Evolutionary conservation across 2,113 vertebrate species (phyloP).

Genomic region (Paralichthys olivaceus): DNA sequence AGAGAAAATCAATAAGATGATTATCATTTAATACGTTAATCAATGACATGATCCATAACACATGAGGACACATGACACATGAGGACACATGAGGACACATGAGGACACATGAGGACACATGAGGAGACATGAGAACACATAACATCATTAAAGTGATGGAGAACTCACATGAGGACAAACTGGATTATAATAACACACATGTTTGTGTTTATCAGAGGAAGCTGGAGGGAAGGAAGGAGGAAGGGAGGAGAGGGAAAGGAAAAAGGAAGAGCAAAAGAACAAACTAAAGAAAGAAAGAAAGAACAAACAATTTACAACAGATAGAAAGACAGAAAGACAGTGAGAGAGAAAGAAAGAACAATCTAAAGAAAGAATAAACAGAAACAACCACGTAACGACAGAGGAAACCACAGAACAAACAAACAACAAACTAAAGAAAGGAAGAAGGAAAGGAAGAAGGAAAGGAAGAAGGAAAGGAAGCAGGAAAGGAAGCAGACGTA

Average conservation of each 20-base stretch:
- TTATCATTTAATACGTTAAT: background rate
- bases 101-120: background rate
- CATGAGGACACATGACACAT: no score
- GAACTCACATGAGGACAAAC: slow-evolving; percentile 5
- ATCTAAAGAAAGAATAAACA: no score
- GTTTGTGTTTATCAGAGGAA: slow-evolving; percentile 47
- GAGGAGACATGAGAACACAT: background rate
- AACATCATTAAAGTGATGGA: slow-evolving; percentile 27
- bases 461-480: background rate
- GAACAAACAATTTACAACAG: no score
- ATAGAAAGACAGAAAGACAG: no score
- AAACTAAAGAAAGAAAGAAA: no score
- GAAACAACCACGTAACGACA: no score
- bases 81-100: background rate
- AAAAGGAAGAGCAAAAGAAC: no score
- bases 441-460: background rate
- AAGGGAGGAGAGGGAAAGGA: background rate
- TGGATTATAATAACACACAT: background rate
- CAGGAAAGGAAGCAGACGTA: background rate
- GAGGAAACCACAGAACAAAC: no score
- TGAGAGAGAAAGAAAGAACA: no score
- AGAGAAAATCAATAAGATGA: slow-evolving; percentile 1
- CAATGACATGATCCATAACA: slow-evolving; percentile 1
- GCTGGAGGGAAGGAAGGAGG: background rate
- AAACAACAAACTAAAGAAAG: no score